Evolutionary conservation across 1,140 invertebrate species (phyloP), one percentile per base, ranked within the genome.

Genomic region (Adelges cooleyi): DNA sequence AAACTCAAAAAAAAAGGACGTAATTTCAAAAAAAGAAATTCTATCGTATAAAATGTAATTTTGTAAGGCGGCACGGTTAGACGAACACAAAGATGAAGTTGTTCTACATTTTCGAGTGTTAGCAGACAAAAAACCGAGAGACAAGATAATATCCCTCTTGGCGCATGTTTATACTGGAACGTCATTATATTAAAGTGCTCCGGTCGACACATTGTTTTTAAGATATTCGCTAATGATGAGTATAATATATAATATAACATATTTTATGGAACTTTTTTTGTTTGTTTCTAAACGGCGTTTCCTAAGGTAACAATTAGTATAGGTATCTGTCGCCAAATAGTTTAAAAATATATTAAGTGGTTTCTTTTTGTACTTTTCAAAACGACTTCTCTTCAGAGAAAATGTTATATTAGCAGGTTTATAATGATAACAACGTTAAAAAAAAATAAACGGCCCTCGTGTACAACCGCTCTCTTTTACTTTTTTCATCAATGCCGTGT

Each of bases 1-100:
- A 25, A 54, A 56, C 18, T 53, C 36, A 54, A 54, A 54, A 56
- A 56, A 56, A 38, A 33, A 59, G 20, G 22, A 48, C 5, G 11
- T 6, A 18, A n/a, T n/a, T n/a, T n/a, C n/a, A n/a, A n/a, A n/a
- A n/a, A n/a, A 48, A 18, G 22, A 48, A 25, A 59, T 44, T 40
- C 13, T 13, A 22, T 42, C 20, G 5, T 42, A 23, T 42, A 56
- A 42, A 42, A 42, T 23, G 36, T 42, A 40, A 29, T 27, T 59
- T 59, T 11, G 18, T 25, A 33, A 6, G 29, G 40, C 40, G 17
- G 42, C 54, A 59, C 23, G 54, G 54, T 59, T 25, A 25, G 25
- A 29, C 40, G 42, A 46, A 59, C 54, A 59, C 54, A 46, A 44
- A 33, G 29, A 33, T 33, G 29, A 33, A 33, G 11, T 6, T 33